phyloP scores from a whole-genome alignment of 2,888 invertebrate genomes.

The Pegoplata infirma region DNA sequence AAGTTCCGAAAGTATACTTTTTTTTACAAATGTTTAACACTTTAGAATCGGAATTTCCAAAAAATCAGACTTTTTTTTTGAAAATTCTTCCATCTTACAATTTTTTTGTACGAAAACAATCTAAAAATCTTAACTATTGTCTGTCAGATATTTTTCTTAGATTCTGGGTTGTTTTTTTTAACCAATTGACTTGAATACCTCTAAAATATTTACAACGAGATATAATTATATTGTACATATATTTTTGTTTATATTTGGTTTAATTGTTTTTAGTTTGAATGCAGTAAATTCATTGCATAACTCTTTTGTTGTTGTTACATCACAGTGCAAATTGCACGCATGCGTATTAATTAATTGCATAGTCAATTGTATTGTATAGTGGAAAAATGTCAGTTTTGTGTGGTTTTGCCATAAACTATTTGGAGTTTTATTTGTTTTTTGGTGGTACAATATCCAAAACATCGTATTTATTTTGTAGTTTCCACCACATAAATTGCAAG shows the following conservation, averaged over 20 bases:
- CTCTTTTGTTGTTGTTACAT: constrained; percentile 25
- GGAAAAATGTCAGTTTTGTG: neutral
- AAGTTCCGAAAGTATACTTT: too few relatives aligned
- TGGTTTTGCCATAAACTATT: neutral
- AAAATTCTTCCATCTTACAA: too few relatives aligned
- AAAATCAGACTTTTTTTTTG: too few relatives aligned
- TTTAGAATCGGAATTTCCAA: too few relatives aligned
- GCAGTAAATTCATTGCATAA: constrained; percentile 35
- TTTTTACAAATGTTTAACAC: too few relatives aligned
- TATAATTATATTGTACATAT: neutral
- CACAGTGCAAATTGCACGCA: constrained; percentile 13
- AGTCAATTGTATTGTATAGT: neutral
- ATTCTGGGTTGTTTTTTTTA: too few relatives aligned
- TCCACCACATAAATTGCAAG: too few relatives aligned
- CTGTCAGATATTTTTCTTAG: too few relatives aligned
- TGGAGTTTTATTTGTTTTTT: neutral
- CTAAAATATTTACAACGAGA: neutral
- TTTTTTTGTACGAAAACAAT: too few relatives aligned
- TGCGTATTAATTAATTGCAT: constrained; percentile 11
- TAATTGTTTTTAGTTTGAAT: constrained; percentile 20
- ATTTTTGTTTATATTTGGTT: neutral
- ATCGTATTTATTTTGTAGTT: too few relatives aligned
- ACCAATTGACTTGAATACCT: neutral
- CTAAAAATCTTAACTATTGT: too few relatives aligned
- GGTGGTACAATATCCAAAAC: too few relatives aligned